Evolutionary conservation across 1,140 invertebrate genomes (phyloP), one percentile per base, ranked within the genome.

Genomic region (Coenobita brevimanus): DNA sequence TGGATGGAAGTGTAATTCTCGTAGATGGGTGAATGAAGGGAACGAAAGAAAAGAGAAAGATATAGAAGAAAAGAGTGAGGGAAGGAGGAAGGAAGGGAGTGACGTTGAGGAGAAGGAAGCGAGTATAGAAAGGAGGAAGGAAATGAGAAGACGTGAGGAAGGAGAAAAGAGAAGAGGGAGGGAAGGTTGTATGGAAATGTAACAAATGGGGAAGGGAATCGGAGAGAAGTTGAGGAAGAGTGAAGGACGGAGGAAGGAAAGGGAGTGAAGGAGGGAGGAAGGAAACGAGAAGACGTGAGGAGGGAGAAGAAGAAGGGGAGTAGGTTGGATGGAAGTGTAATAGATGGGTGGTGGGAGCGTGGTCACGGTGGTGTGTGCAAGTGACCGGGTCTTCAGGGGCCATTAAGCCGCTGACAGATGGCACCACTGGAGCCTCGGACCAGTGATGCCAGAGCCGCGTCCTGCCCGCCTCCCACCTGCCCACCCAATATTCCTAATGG

Each of bases 281-380:
- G 17, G 73, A 38, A 41, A 21, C 17, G 3, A 64, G n/a, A 30
- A n/a, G 17, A 30, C 3, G n/a, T 8, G 62, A 30, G 17, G 3
- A 17, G 67, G 17, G 33, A 36, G 10, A 1, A 36, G 33, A 36
- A 17, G 24, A 3, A 13, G 3, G 67, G 3, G 46, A 21, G 75
- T 24, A 0, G 33, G n/a, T 33, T 13, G 38, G 33, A 15, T 17
- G 27, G 73, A 24, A 24, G 36, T 57, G 82, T 75, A 64, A 64
- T 85, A 78, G 82, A 62, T 64, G 54, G 54, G 73, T 76, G 82
- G 73, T 85, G 82, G 82, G 30, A n/a, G 76, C 33, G 84, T 87
- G 85, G 85, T 80, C 85, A 87, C 85, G 78, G 76, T 80, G 82
- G 82, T 78, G 85, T 87, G 85, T 87, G 85, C 85, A 87, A 87